Evolutionary conservation across 2,888 invertebrate species (phyloP).

Genomic region (Asteroscopus sphinx): DNA sequence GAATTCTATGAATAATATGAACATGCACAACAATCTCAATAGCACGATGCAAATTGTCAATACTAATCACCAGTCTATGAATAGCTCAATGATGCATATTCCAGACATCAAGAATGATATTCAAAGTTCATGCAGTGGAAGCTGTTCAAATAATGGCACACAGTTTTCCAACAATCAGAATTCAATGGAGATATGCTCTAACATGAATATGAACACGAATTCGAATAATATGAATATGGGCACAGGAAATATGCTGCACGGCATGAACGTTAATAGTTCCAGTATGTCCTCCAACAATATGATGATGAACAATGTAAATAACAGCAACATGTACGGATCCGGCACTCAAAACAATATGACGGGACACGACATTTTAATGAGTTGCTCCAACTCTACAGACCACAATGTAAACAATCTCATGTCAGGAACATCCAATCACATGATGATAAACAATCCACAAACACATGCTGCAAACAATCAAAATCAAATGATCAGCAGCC

Average conservation of each 20-base stretch:
- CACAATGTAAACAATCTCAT: conserved; percentile 80
- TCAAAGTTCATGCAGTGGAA: conserved; percentile 83
- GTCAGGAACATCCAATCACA: conserved; percentile 76
- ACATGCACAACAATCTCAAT: conserved; percentile 80
- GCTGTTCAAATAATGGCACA: conserved; percentile 78
- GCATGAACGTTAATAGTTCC: conserved; percentile 79
- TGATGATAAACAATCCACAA: conserved; percentile 83
- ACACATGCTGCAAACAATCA: conserved; percentile 74
- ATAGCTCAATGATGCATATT: conserved; percentile 83
- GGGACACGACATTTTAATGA: conserved; percentile 84
- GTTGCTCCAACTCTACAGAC: conserved; percentile 80
- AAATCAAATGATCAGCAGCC: conserved; percentile 77
- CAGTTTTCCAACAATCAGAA: conserved; percentile 80
- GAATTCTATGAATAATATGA: conserved; percentile 81
- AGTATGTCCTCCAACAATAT: conserved; percentile 79
- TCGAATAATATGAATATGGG: conserved; percentile 77
- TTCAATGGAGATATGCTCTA: conserved; percentile 82
- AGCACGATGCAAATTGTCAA: conserved; percentile 82
- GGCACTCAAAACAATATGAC: conserved; percentile 75
- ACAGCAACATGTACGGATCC: conserved; percentile 75
- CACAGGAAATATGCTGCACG: conserved; percentile 80
- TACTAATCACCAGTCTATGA: conserved; percentile 79
- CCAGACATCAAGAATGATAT: conserved; percentile 87
- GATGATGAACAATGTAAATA: conserved; percentile 81
- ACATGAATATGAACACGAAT: conserved; percentile 79